These are phyloP conservation scores for Oceanites oceanicus DNA, from an alignment of 2,113 vertebrate species.

Conservation along the genomic window DNA sequence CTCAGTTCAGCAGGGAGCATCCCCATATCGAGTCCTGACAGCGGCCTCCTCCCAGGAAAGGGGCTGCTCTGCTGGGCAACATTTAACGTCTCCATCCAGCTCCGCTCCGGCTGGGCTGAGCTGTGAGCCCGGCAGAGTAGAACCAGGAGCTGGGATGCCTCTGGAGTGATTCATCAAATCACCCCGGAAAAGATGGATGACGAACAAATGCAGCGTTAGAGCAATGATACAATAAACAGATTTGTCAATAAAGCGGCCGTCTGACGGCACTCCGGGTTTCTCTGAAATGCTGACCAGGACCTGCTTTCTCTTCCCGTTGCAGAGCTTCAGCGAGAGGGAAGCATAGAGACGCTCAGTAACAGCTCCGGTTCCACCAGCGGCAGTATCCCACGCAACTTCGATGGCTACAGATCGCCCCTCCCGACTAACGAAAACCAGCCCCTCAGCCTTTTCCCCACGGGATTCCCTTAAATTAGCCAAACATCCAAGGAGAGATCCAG, in stretches of 20 bases:
- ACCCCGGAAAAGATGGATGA: not conserved
- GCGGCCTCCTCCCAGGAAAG: not conserved
- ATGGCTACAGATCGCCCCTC: conserved; percentile 93
- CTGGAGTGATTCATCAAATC: not conserved
- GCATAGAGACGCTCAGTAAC: conserved; percentile 99
- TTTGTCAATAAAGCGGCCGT: not conserved
- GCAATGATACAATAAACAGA: not conserved
- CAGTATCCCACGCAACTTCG: conserved; percentile 95
- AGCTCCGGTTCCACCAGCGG: conserved; percentile 97
- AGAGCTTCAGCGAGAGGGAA: conserved; percentile 98
- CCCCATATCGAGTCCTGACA: fast-evolving
- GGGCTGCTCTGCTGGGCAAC: not conserved
- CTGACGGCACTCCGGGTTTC: fast-evolving
- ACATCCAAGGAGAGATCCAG: not conserved
- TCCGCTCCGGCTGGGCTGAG: not conserved
- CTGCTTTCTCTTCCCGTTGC: conserved; percentile 71
- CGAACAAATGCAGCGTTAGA: not conserved
- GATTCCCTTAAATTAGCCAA: conserved; percentile 78
- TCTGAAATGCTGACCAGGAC: conserved; percentile 38
- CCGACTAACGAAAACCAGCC: conserved; percentile 97
- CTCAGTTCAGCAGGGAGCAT: not conserved
- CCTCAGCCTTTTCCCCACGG: conserved; percentile 93
- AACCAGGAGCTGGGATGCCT: not conserved
- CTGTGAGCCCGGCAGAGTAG: not conserved
- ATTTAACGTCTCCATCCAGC: not conserved